phyloP scores from a whole-genome alignment of 2,888 invertebrate species.

The Cylloceria caligata region DNA sequence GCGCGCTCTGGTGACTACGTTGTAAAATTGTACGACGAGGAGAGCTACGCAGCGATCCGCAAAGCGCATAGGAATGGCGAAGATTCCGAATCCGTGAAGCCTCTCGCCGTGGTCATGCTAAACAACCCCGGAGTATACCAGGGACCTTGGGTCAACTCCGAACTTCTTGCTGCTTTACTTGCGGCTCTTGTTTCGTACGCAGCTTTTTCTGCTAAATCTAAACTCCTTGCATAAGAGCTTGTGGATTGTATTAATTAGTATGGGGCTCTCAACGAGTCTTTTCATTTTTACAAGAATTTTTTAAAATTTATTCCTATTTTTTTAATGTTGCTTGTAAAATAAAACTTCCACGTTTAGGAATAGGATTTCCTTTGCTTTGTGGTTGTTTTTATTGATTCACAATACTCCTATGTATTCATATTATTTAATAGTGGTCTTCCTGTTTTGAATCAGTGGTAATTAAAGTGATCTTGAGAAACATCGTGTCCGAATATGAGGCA shows the following conservation, averaged over 20 bases:
- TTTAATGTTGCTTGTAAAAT: conserved; percentile 32
- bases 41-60: conserved; percentile 94
- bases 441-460: too few relatives aligned
- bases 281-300: conserved; percentile 52
- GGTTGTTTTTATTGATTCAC: neutral
- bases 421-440: too few relatives aligned
- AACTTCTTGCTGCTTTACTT: conserved; percentile 93
- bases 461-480: too few relatives aligned
- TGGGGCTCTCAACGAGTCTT: conserved; percentile 19
- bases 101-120: conserved; percentile 90
- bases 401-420: too few relatives aligned
- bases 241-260: conserved; percentile 32
- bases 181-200: conserved; percentile 93
- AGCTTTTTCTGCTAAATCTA: conserved; percentile 93
- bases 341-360: conserved; percentile 37
- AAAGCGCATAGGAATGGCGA: conserved; percentile 93
- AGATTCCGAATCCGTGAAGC: conserved; percentile 88
- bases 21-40: conserved; percentile 95
- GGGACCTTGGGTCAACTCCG: conserved; percentile 97
- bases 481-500: too few relatives aligned
- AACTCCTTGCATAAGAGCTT: conserved; percentile 89
- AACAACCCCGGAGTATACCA: conserved; percentile 93
- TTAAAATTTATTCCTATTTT: conserved; percentile 49
- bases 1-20: conserved; percentile 93
- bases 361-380: conserved; percentile 1